These are phyloP conservation scores for Campylorhamphus procurvoides DNA, from an alignment of 2,113 vertebrate species.

Conservation along the genomic window DNA sequence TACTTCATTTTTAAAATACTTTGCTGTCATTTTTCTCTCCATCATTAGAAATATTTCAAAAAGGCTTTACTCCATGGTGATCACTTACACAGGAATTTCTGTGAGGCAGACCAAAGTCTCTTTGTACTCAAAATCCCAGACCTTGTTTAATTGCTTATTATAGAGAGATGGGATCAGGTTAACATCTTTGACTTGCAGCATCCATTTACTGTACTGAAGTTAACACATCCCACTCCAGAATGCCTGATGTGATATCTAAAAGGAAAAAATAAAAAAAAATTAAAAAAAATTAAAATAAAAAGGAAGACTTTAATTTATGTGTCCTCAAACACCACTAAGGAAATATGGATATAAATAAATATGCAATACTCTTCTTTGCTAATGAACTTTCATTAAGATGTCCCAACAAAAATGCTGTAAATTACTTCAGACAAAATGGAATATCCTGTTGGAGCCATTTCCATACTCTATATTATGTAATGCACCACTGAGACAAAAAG, in stretches of 20 bases:
- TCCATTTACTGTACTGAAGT: background rate
- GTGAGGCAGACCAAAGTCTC: background rate
- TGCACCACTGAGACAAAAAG: background rate
- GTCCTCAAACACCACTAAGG: background rate
- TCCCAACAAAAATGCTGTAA: background rate
- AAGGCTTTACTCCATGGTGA: background rate
- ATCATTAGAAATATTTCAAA: constrained; percentile 14
- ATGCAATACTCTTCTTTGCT: background rate
- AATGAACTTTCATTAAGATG: background rate
- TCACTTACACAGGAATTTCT: constrained; percentile 25
- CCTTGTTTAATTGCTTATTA: constrained; percentile 36
- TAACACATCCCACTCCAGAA: background rate
- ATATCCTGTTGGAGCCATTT: background rate
- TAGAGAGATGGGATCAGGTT: background rate
- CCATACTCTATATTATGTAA: background rate
- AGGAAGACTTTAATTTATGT: background rate
- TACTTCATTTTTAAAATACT: background rate
- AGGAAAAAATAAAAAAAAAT: background rate
- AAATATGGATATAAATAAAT: background rate
- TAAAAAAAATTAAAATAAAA: background rate
- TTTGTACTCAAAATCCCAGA: constrained; percentile 36
- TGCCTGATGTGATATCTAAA: background rate
- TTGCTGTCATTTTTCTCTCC: background rate
- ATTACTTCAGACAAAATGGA: background rate
- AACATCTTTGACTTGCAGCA: background rate